Conservation (phyloP, 2,888 invertebrate species). For the Orchestes rusci region DNA sequence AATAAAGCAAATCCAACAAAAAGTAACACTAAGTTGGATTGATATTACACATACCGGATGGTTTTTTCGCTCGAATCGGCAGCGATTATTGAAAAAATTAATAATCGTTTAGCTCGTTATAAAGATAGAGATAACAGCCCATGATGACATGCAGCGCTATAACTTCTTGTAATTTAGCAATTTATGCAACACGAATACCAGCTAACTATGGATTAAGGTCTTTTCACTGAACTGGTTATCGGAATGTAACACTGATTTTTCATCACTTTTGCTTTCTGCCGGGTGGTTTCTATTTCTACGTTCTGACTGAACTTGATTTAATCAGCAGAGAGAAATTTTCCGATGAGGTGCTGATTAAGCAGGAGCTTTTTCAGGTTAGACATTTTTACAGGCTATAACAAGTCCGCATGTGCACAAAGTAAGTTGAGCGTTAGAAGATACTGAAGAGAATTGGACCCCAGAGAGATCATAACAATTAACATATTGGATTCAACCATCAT, state of each 20-base stretch:
- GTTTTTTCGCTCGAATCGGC: constrained; percentile 9
- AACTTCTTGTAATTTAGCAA: constrained; percentile 20
- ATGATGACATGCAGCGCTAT: constrained; percentile 17
- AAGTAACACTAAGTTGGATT: not conserved
- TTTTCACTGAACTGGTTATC: constrained; percentile 14
- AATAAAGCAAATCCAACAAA: not conserved
- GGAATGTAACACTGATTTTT: too few species aligned
- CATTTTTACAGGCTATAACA: too few species aligned
- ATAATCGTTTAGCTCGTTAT: constrained; percentile 17
- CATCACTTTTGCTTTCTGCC: constrained; percentile 15
- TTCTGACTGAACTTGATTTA: too few species aligned
- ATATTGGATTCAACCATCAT: too few species aligned
- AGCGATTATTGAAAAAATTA: constrained; percentile 9
- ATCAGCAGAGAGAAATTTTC: too few species aligned
- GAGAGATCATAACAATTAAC: too few species aligned
- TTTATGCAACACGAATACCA: constrained; percentile 18
- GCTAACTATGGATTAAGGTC: constrained; percentile 18
- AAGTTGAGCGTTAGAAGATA: too few species aligned
- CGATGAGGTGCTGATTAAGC: too few species aligned
- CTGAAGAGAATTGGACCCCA: too few species aligned
- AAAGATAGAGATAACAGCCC: constrained; percentile 10
- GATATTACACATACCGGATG: constrained; percentile 6
- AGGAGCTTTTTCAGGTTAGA: too few species aligned
- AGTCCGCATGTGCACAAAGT: too few species aligned
- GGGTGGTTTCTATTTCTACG: constrained; percentile 4